Base-by-base conservation (phyloP, 2,888 invertebrate genomes). In the Leptothorax acervorum region DNA sequence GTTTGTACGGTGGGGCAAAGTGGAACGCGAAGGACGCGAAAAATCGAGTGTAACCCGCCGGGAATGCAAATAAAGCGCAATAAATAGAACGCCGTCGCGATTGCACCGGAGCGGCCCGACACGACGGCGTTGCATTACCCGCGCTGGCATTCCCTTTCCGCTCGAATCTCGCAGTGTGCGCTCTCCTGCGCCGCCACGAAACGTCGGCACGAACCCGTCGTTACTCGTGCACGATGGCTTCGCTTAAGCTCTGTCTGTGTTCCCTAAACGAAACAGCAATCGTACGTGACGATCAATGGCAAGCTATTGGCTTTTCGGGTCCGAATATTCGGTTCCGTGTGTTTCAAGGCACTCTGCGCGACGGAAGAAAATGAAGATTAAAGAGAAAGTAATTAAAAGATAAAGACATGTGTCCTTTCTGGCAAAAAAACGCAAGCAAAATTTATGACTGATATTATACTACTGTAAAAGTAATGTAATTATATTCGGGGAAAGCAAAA, bases 61-160 rank as follows among this genome's bases (percentile, higher is more conserved):
- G 66, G 90, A 91, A 91, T 91, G 91, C 88, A 90, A 92, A 92
- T 92, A 91, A 88, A 90, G 87, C 66, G 87, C 86, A 86, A 89
- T 91, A 88, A 86, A 90, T 89, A 86, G 86, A 86, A 63, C 81
- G 60, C 53, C 76, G 71, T 75, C 75, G 83, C 85, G 85, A 90
- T 88, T 86, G 84, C 85, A 83, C 45, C 65, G 65, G 73, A 62
- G 83, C 85, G 83, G 74, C 66, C 48, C 66, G 48, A 48, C 66
- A 60, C 70, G 71, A 71, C 85, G 83, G 68, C 31, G 57, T 71
- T 82, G 18, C 62, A 45, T 28, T 28, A 11, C 60, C 60, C 45
- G 57, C 28, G 6, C 42, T 9, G n/a, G 39, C 51, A 57, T 42
- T 55, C 53, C 15, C 68, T 55, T 45, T 45, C n/a, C 66, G 15